Conservation (phyloP, 2,113 vertebrate species). For the Nesoenas mayeri region DNA sequence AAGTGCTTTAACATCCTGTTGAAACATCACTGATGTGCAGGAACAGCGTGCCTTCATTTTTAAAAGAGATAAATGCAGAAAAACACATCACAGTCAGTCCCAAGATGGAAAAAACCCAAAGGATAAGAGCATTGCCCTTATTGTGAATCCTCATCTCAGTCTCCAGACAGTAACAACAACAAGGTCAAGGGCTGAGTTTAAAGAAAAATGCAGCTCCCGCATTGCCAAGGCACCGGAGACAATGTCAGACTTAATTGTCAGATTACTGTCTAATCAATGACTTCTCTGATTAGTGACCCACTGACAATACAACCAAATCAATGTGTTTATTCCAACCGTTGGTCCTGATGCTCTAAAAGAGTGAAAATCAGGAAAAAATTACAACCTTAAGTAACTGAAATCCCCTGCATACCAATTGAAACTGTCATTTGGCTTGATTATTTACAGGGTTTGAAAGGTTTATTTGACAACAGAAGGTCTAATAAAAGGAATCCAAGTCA, state of each 20-base stretch:
- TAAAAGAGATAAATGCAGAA: background rate
- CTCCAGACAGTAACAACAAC: background rate
- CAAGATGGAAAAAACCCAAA: background rate
- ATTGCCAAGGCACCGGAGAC: background rate
- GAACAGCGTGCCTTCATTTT: background rate
- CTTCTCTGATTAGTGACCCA: constrained; percentile 56
- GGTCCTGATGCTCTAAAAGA: constrained; percentile 3
- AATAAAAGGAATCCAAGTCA: constrained; percentile 35
- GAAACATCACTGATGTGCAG: background rate
- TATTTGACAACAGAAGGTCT: constrained; percentile 41
- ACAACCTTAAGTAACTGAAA: background rate
- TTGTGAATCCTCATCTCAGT: background rate
- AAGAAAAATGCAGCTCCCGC: background rate
- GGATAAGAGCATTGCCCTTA: background rate
- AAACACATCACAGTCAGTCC: background rate
- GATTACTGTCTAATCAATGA: constrained; percentile 59
- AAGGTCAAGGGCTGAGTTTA: constrained; percentile 10
- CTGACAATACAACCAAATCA: constrained; percentile 45
- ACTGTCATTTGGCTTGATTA: constrained; percentile 25
- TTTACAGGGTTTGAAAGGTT: constrained; percentile 45
- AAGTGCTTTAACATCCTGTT: background rate
- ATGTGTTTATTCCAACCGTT: constrained; percentile 8
- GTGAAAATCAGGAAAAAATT: constrained; percentile 27
- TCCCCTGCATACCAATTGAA: background rate
- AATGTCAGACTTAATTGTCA: constrained; percentile 53